Evolutionary conservation across 2,888 invertebrate species (phyloP).

Genomic region (Apotomis turbidana): DNA sequence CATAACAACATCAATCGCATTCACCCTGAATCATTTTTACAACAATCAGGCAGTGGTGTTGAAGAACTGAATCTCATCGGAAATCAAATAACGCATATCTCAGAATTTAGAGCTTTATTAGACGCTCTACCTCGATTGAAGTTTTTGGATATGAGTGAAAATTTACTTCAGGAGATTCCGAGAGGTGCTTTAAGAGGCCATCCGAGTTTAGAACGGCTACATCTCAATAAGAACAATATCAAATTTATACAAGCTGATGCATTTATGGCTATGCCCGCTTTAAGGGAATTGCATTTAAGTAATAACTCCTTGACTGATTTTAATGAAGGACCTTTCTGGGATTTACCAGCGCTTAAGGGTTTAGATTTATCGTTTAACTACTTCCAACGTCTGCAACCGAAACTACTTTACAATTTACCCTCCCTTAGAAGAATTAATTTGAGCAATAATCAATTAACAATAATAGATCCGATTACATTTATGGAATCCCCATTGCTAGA

Average conservation of each 20-base stretch:
- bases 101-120: conserved; percentile 88
- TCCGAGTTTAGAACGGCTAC: conserved; percentile 90
- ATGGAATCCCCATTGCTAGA: conserved; percentile 89
- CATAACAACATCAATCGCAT: conserved; percentile 90
- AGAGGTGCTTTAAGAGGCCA: conserved; percentile 92
- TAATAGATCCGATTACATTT: conserved; percentile 89
- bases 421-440: conserved; percentile 90
- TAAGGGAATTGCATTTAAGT: conserved; percentile 90
- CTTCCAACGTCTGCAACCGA: conserved; percentile 88
- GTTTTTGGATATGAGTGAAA: conserved; percentile 91
- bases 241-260: conserved; percentile 90
- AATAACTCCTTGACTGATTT: conserved; percentile 92
- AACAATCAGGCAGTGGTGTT: conserved; percentile 88
- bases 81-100: conserved; percentile 90
- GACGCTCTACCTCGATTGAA: conserved; percentile 90
- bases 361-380: conserved; percentile 91
- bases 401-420: conserved; percentile 89
- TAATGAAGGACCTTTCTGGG: conserved; percentile 91
- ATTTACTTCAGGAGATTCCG: conserved; percentile 89
- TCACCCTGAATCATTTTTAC: conserved; percentile 92
- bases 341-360: conserved; percentile 92
- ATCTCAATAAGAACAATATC: conserved; percentile 91
- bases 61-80: conserved; percentile 91
- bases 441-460: conserved; percentile 88
- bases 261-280: conserved; percentile 91